Conservation (phyloP, 2,113 vertebrate species). For the Herpailurus yagouaroundi region DNA sequence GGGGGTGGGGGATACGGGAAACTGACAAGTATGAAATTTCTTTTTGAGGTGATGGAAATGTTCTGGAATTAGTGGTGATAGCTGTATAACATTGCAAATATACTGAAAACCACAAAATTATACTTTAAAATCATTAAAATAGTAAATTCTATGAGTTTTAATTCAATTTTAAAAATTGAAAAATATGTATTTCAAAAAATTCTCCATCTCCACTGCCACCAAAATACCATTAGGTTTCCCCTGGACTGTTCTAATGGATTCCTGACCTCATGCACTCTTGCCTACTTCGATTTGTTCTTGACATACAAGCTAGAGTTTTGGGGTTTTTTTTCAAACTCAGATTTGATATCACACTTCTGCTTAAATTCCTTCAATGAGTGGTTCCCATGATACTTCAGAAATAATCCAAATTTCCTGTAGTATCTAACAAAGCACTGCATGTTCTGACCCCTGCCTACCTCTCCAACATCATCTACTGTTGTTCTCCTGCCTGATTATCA, state of each 20-base stretch:
- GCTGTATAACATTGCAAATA: not conserved
- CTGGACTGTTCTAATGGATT: not conserved
- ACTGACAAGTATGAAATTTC: not conserved
- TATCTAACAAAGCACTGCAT: not conserved
- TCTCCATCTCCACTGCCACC: not conserved
- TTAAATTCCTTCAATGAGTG: not conserved
- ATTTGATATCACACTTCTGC: not conserved
- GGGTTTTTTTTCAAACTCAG: not conserved
- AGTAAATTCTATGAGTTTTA: not conserved
- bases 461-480: not conserved
- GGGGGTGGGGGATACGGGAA: rapidly evolving
- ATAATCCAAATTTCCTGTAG: not conserved
- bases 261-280: not conserved
- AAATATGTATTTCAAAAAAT: constrained; percentile 22
- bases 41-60: not conserved
- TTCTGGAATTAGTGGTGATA: not conserved
- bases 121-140: not conserved
- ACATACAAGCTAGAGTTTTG: not conserved
- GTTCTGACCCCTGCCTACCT: not conserved
- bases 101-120: not conserved
- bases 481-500: not conserved
- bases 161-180: not conserved
- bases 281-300: not conserved
- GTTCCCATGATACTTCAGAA: not conserved
- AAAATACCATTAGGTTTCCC: not conserved